These are phyloP conservation scores for Aphelinus certus DNA, from an alignment of 1,140 invertebrate genomes.

Conservation along the genomic window DNA sequence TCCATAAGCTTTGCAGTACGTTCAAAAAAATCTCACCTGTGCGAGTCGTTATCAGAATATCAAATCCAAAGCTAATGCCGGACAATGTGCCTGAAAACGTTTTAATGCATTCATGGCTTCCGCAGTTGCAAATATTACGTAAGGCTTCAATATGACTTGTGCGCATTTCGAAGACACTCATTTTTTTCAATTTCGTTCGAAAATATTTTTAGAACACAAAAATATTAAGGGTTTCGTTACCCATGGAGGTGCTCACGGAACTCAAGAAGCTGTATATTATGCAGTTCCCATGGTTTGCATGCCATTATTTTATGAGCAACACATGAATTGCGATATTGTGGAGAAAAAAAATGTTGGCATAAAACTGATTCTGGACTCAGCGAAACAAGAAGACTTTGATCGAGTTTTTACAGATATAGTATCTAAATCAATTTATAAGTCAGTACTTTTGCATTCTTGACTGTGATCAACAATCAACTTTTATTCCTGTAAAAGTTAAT, in stretches of 20 bases:
- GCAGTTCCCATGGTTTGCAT: conserved; percentile 67
- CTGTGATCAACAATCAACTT: too few relatives aligned
- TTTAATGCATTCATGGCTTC: conserved; percentile 71
- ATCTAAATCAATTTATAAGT: conserved; percentile 52
- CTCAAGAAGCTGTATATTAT: conserved; percentile 66
- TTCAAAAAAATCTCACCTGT: conserved; percentile 49
- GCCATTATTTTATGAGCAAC: conserved; percentile 73
- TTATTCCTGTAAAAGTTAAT: too few relatives aligned
- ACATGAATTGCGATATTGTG: conserved; percentile 63
- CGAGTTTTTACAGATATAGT: conserved; percentile 53
- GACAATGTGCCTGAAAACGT: conserved; percentile 69
- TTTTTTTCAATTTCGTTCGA: not conserved
- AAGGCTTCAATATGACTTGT: conserved; percentile 9
- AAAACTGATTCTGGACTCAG: conserved; percentile 51
- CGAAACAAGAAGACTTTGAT: conserved; percentile 53
- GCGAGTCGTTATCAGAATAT: conserved; percentile 51
- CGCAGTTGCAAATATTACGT: conserved; percentile 67
- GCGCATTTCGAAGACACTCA: not conserved
- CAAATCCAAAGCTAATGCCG: conserved; percentile 47
- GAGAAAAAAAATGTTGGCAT: conserved; percentile 45
- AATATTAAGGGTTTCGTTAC: conserved; percentile 68
- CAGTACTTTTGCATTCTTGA: not conserved
- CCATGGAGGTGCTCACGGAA: conserved; percentile 69
- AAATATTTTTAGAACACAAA: conserved; percentile 58
- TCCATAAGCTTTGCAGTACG: conserved; percentile 46